phyloP scores from a whole-genome alignment of 1,140 invertebrate genomes.

The Sogatella furcifera region DNA sequence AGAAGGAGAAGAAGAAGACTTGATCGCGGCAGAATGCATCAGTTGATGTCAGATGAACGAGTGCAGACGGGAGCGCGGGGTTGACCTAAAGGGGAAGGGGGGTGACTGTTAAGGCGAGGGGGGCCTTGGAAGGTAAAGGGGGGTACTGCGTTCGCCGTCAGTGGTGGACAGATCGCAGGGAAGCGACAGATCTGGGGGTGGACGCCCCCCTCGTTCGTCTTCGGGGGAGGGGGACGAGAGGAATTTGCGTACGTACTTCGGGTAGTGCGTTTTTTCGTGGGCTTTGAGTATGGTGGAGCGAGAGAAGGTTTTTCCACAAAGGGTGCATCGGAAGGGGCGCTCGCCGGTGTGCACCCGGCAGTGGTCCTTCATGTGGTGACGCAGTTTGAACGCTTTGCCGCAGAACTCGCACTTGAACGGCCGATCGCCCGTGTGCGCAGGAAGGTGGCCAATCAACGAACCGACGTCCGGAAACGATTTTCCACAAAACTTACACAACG shows the following conservation, averaged over 20 bases:
- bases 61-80: too few species aligned
- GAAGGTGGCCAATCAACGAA: conserved; percentile 71
- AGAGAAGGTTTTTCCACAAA: conserved; percentile 84
- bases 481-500: conserved; percentile 81
- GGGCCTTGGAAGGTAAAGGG: conserved; percentile 21
- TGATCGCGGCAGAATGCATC: neutral
- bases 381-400: conserved; percentile 78
- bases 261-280: conserved; percentile 85
- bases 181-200: conserved; percentile 15
- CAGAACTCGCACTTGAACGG: conserved; percentile 87
- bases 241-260: conserved; percentile 77
- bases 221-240: conserved; percentile 73
- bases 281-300: conserved; percentile 80
- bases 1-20: too few species aligned
- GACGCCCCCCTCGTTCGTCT: conserved; percentile 39
- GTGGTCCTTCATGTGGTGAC: conserved; percentile 89
- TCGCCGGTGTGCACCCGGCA: conserved; percentile 84
- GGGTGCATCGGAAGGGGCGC: conserved; percentile 72
- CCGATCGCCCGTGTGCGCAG: conserved; percentile 76
- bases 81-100: conserved; percentile 3
- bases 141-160: conserved; percentile 3
- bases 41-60: conserved; percentile 2
- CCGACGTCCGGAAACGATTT: conserved; percentile 81
- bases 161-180: conserved; percentile 23
- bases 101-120: conserved; percentile 15